Conservation (phyloP, 2,797 vertebrate species). For the Morelia viridis region DNA sequence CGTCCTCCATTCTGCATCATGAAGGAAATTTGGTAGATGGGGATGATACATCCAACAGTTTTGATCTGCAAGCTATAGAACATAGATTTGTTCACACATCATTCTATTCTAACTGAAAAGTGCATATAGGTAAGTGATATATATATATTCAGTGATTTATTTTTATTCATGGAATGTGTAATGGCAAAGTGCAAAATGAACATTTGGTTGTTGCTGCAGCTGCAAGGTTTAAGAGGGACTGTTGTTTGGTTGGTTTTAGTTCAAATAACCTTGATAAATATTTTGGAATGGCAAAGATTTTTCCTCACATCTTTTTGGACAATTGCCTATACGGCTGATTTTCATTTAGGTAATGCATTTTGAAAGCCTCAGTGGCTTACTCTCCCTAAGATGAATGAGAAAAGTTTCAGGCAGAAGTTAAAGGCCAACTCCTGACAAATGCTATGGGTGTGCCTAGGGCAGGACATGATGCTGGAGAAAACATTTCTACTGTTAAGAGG, state of each 20-base stretch:
- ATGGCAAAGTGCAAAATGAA: not conserved
- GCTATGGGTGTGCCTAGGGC: not conserved
- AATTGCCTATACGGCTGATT: not conserved
- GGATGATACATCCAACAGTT: too few relatives aligned
- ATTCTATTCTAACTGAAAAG: too few relatives aligned
- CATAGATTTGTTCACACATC: not conserved
- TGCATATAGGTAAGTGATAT: not conserved
- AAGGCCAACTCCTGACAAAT: not conserved
- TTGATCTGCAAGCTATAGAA: not conserved
- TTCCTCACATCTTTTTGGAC: slow-evolving; percentile 27
- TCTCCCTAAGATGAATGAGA: slow-evolving; percentile 14
- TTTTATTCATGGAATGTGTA: not conserved
- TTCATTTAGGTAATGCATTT: slow-evolving; percentile 24
- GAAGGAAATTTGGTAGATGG: too few relatives aligned
- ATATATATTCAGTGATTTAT: not conserved
- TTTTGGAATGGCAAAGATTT: slow-evolving; percentile 50
- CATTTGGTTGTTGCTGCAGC: not conserved
- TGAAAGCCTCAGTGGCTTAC: not conserved
- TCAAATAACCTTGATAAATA: slow-evolving; percentile 44
- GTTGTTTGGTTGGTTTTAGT: slow-evolving; percentile 26
- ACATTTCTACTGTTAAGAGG: not conserved
- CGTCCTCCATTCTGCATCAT: too few relatives aligned
- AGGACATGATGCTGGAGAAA: not conserved
- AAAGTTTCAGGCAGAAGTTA: not conserved
- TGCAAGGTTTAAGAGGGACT: not conserved